phyloP scores from a whole-genome alignment of 2,888 invertebrate species.

The Carcina quercana region DNA sequence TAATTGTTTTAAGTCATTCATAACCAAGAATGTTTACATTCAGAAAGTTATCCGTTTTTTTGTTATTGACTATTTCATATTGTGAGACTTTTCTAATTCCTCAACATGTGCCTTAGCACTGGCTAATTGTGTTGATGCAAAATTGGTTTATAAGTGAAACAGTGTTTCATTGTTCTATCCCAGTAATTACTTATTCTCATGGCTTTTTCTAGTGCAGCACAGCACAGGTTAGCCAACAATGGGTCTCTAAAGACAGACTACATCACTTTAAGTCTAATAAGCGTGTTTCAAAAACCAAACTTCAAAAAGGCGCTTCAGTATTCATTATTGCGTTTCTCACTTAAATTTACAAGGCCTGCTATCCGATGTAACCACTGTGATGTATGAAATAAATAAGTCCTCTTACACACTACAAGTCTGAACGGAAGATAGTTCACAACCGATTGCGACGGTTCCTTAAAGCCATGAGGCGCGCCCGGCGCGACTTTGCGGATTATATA shows the following conservation, averaged over 20 bases:
- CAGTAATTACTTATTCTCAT: too few relatives aligned
- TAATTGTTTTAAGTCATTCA: too few relatives aligned
- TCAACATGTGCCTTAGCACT: too few relatives aligned
- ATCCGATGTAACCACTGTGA: conserved; percentile 44
- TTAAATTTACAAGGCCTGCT: conserved; percentile 39
- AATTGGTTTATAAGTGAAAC: too few relatives aligned
- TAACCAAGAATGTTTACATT: too few relatives aligned
- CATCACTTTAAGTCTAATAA: conserved; percentile 38
- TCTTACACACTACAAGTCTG: conserved; percentile 67
- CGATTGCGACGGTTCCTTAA: conserved; percentile 66
- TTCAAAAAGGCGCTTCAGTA: conserved; percentile 27
- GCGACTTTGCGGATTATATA: conserved; percentile 67
- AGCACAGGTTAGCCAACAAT: too few relatives aligned
- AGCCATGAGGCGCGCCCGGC: conserved; percentile 69
- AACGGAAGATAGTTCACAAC: conserved; percentile 69
- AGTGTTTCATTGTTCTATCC: too few relatives aligned
- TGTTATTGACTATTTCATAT: too few relatives aligned
- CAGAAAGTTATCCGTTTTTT: too few relatives aligned
- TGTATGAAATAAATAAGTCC: conserved; percentile 68
- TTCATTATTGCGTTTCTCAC: conserved; percentile 40
- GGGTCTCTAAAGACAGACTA: conserved; percentile 1
- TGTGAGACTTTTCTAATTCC: too few relatives aligned
- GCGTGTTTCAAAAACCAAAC: conserved; percentile 43
- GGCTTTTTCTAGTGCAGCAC: too few relatives aligned
- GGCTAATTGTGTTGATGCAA: too few relatives aligned